These are phyloP conservation scores for Thysanoteuthis rhombus DNA, from an alignment of 2,888 invertebrate genomes.

Conservation along the genomic window DNA sequence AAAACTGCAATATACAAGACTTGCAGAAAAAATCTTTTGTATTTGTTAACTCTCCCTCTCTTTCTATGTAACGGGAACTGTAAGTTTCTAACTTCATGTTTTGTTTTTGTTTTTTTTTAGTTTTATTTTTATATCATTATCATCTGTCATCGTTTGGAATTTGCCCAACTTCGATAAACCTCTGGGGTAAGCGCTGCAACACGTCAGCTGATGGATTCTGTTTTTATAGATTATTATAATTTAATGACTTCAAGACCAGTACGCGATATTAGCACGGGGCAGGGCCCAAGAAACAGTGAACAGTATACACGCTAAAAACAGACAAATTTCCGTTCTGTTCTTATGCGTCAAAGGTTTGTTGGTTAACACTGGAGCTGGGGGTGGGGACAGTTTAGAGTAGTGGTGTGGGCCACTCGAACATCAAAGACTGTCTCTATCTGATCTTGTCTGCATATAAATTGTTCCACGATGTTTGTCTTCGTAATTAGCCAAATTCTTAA, in stretches of 20 bases:
- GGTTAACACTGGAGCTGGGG: background rate
- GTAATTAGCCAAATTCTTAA: constrained; percentile 12
- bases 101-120: too few species aligned
- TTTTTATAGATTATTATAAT: background rate
- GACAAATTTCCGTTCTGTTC: background rate
- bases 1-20: too few species aligned
- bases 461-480: background rate
- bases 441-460: background rate
- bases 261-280: background rate
- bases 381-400: too few species aligned
- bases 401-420: background rate
- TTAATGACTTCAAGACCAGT: background rate
- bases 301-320: background rate
- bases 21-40: too few species aligned
- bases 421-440: background rate
- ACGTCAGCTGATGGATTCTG: background rate
- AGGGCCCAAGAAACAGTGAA: background rate
- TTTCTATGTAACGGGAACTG: too few species aligned
- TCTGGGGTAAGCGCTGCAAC: background rate
- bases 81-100: too few species aligned
- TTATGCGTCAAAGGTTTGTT: background rate
- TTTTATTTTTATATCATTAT: too few species aligned
- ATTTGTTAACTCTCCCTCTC: too few species aligned
- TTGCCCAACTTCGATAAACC: background rate
- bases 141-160: background rate